These are phyloP conservation scores for Carettochelys insculpta DNA, from an alignment of 2,113 vertebrate species.

Conservation along the genomic window DNA sequence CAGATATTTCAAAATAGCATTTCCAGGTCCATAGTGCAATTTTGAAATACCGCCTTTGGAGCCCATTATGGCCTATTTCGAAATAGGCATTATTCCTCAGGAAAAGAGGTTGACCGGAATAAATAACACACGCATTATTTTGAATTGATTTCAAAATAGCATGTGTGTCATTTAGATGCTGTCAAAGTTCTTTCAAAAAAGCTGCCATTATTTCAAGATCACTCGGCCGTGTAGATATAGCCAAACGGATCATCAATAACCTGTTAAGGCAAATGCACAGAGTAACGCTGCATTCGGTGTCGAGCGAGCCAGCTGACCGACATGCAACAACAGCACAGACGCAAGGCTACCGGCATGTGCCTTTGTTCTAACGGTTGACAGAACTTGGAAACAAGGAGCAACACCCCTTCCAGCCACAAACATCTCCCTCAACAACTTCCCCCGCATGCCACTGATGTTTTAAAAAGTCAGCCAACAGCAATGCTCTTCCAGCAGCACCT, in stretches of 20 bases:
- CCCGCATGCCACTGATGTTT: background rate
- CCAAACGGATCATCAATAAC: conserved; percentile 70
- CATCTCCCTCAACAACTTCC: accelerated
- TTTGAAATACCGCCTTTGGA: no score
- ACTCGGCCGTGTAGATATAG: no score
- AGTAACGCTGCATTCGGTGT: conserved; percentile 49
- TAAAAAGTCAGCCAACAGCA: background rate
- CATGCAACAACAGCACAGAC: background rate
- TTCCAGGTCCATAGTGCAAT: no score
- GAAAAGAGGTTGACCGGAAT: no score
- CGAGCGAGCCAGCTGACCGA: background rate
- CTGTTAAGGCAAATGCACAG: conserved; percentile 59
- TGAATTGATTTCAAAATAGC: no score
- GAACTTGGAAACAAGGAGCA: background rate
- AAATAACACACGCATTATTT: no score
- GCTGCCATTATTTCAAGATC: no score
- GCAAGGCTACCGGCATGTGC: background rate
- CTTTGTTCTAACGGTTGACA: background rate
- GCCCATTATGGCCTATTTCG: no score
- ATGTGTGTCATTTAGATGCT: no score
- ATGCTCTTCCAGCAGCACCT: background rate
- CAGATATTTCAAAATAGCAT: no score
- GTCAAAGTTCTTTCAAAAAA: no score
- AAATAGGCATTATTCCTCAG: no score
- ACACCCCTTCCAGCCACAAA: background rate